Conservation (phyloP, 2,888 invertebrate genomes). For the Xylota sylvarum region DNA sequence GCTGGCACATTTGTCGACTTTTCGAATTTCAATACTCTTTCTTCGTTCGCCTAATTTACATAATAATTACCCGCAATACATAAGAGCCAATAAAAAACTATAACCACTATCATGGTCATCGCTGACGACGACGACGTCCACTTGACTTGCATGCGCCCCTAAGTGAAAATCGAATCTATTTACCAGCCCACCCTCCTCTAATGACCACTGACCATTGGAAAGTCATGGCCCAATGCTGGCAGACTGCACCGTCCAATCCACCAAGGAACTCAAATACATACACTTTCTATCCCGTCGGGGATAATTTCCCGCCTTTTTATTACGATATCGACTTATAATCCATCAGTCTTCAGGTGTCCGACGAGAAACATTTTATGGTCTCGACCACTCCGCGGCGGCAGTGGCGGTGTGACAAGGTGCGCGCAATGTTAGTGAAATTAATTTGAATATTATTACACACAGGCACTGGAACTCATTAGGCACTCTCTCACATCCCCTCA, state of each 20-base stretch:
- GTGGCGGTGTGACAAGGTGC: slow-evolving; percentile 58
- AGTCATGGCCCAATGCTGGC: slow-evolving; percentile 55
- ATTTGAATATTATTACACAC: slow-evolving; percentile 71
- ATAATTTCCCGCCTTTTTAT: slow-evolving; percentile 71
- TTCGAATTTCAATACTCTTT: slow-evolving; percentile 44
- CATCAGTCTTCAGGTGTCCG: slow-evolving; percentile 73
- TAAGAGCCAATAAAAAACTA: slow-evolving; percentile 68
- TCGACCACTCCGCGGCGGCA: not conserved
- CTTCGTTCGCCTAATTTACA: slow-evolving; percentile 62
- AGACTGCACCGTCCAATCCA: slow-evolving; percentile 47
- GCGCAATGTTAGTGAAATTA: slow-evolving; percentile 70
- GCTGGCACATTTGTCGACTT: slow-evolving; percentile 39
- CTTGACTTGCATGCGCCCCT: slow-evolving; percentile 63
- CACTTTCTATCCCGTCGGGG: slow-evolving; percentile 36
- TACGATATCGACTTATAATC: slow-evolving; percentile 69
- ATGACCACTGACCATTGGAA: slow-evolving; percentile 39
- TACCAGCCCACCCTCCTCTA: slow-evolving; percentile 53
- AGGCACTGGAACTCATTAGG: slow-evolving; percentile 55
- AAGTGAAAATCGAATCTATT: slow-evolving; percentile 73
- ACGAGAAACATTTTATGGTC: slow-evolving; percentile 36
- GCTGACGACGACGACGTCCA: slow-evolving; percentile 53
- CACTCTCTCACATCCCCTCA: slow-evolving; percentile 20
- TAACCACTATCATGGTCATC: slow-evolving; percentile 69
- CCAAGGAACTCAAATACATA: slow-evolving; percentile 54
- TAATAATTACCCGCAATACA: slow-evolving; percentile 65